Evolutionary conservation across 2,113 vertebrate species (phyloP).

Genomic region (Camelus dromedarius): DNA sequence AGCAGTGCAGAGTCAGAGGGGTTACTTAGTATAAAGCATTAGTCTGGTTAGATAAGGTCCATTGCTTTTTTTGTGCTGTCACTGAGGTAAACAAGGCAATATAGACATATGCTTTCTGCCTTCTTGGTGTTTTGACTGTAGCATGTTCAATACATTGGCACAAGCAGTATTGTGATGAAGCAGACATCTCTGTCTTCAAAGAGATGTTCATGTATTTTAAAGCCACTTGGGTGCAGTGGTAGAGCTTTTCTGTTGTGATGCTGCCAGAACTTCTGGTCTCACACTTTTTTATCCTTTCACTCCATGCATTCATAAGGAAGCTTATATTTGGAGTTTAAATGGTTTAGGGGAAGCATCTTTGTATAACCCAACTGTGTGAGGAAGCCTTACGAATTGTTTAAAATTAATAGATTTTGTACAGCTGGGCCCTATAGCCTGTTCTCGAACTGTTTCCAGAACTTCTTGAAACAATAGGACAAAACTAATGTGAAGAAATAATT

Average conservation of each 20-base stretch:
- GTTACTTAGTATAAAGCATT: not conserved
- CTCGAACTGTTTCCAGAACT: constrained; percentile 52
- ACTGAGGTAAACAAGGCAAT: not conserved
- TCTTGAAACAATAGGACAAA: constrained; percentile 39
- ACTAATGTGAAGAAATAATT: constrained; percentile 28
- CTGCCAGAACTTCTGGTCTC: not conserved
- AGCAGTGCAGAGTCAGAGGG: not conserved
- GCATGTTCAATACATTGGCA: not conserved
- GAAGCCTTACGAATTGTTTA: not conserved
- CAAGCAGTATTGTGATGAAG: not conserved
- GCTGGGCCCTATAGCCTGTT: constrained; percentile 30
- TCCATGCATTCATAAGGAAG: not conserved
- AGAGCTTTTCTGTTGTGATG: not conserved
- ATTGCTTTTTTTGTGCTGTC: not conserved
- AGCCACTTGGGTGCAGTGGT: not conserved
- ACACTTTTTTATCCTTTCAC: not conserved
- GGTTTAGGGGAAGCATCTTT: constrained; percentile 14
- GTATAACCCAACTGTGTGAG: not conserved
- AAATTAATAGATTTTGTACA: constrained; percentile 59
- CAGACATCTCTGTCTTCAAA: not conserved
- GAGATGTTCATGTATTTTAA: not conserved
- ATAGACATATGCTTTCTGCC: not conserved
- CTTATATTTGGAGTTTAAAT: constrained; percentile 30
- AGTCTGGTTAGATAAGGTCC: not conserved
- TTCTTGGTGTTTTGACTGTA: not conserved